phyloP scores from a whole-genome alignment of 2,797 vertebrate species.

The Melanotaenia maccullochi region DNA sequence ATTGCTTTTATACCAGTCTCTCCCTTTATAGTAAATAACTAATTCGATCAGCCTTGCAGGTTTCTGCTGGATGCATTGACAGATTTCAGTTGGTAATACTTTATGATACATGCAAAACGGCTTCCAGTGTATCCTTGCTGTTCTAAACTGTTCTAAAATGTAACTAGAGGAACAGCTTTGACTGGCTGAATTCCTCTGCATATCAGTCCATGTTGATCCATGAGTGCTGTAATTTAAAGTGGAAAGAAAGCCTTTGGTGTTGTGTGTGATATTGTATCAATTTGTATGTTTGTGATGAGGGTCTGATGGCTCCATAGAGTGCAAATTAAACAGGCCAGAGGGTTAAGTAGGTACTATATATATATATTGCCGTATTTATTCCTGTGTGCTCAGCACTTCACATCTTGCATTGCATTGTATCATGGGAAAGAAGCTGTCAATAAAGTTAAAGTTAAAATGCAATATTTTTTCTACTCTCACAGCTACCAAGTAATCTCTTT shows the following conservation, averaged over 20 bases:
- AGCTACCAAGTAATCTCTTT: constrained; percentile 26
- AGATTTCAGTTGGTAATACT: constrained; percentile 30
- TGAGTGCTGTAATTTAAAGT: constrained; percentile 50
- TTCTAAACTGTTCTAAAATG: constrained; percentile 22
- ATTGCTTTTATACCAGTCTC: constrained; percentile 26
- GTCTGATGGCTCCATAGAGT: constrained; percentile 42
- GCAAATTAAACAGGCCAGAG: constrained; percentile 40
- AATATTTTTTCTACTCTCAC: constrained; percentile 31
- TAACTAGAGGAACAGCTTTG: constrained; percentile 26
- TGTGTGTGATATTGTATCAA: constrained; percentile 59
- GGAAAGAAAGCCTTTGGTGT: constrained; percentile 56
- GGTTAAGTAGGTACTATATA: constrained; percentile 50
- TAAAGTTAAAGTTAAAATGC: constrained; percentile 68
- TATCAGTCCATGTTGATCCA: constrained; percentile 39
- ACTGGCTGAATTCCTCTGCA: constrained; percentile 33
- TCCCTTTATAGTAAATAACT: constrained; percentile 21
- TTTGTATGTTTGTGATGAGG: constrained; percentile 64
- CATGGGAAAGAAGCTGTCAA: constrained; percentile 65
- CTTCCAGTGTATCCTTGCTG: constrained; percentile 38
- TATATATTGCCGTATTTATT: constrained; percentile 72
- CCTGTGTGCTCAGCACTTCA: constrained; percentile 63
- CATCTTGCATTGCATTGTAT: constrained; percentile 63
- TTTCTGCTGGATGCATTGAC: constrained; percentile 20
- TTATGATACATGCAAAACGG: constrained; percentile 35
- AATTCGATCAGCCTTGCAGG: constrained; percentile 24